Evolutionary conservation across 2,888 invertebrate species (phyloP).

Genomic region (Mesoligia furuncula): DNA sequence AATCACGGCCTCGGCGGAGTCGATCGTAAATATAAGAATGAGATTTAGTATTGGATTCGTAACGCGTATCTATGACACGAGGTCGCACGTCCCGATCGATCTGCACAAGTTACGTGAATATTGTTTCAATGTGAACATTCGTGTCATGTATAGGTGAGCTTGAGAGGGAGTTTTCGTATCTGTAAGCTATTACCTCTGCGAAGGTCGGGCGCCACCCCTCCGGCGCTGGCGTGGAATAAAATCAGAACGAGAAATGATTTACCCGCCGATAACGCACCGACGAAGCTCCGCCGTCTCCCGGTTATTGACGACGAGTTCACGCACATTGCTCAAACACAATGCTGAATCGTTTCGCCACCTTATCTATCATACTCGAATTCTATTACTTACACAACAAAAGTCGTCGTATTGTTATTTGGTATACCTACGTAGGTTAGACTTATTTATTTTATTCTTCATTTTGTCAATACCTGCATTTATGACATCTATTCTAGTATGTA

Average conservation of each 20-base stretch:
- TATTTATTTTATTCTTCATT: conserved; percentile 24
- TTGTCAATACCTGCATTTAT: conserved; percentile 1
- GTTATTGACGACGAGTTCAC: conserved; percentile 79
- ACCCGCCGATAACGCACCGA: conserved; percentile 79
- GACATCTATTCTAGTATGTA: conserved; percentile 2
- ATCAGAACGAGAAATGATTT: conserved; percentile 87
- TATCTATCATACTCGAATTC: conserved; percentile 72
- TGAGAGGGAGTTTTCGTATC: conserved; percentile 78
- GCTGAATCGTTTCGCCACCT: conserved; percentile 70
- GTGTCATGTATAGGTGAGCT: conserved; percentile 80
- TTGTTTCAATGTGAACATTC: conserved; percentile 85
- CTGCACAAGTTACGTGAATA: conserved; percentile 81
- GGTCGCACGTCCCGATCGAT: conserved; percentile 79
- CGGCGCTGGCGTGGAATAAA: conserved; percentile 82
- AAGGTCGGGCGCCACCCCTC: conserved; percentile 76
- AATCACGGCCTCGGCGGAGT: conserved; percentile 73
- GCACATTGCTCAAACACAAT: conserved; percentile 80
- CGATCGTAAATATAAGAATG: conserved; percentile 72
- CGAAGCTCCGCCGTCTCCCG: conserved; percentile 72
- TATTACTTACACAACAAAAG: conserved; percentile 57
- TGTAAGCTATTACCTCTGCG: conserved; percentile 82
- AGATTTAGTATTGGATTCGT: conserved; percentile 74
- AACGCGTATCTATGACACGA: conserved; percentile 77
- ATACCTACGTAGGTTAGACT: conserved; percentile 8
- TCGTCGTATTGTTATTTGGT: conserved; percentile 32